Percentiles rank a stretch among this genome's conserved stretches.
Evolutionary conservation across 92 coral and sea anemone species (phyloP).

Genomic region (Desmophyllum pertusum): DNA sequence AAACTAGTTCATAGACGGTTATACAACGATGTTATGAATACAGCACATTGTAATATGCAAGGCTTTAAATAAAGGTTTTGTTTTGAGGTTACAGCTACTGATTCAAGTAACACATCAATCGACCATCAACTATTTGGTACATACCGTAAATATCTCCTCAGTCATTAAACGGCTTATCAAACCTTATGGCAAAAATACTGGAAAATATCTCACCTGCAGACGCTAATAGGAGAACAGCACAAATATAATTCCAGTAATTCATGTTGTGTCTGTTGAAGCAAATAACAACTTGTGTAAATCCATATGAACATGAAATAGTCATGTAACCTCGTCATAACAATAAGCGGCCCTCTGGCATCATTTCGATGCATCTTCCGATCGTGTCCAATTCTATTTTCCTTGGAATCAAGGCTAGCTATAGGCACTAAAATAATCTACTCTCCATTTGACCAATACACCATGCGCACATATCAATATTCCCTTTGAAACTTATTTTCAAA

Average conservation of each 20-base stretch:
- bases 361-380: not conserved
- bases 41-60: not conserved
- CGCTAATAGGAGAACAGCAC: constrained; percentile 16
- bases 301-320: not conserved
- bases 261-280: constrained; percentile 28
- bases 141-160: not conserved
- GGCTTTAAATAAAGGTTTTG: not conserved
- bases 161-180: not conserved
- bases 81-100: not conserved
- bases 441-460: not conserved
- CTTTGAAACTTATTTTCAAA: not conserved
- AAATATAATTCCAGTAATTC: constrained; percentile 38
- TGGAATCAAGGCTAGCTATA: not conserved
- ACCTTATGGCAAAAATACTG: not conserved
- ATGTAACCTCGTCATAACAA: not conserved
- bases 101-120: not conserved
- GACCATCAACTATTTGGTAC: not conserved
- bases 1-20: not conserved
- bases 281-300: not conserved
- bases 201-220: constrained; percentile 39
- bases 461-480: not conserved
- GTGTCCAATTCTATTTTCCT: not conserved
- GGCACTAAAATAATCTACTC: not conserved
- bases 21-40: not conserved
- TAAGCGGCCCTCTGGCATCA: not conserved